phyloP scores from a whole-genome alignment of 2,888 invertebrate genomes.

The Agrotis clavis region DNA sequence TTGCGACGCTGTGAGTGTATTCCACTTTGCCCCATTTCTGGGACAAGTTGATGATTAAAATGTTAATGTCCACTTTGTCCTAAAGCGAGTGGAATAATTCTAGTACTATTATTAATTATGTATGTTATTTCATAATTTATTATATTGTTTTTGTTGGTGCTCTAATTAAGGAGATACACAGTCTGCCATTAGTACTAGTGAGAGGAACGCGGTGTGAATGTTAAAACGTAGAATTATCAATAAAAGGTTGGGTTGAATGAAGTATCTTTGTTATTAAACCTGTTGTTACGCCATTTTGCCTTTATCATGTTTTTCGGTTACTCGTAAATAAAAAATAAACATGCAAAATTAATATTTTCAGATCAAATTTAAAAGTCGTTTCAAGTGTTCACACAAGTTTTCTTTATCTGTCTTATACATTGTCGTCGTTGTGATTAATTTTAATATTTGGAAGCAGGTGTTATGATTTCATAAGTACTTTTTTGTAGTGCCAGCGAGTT shows the following conservation, averaged over 20 bases:
- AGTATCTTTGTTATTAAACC: slow-evolving; percentile 12
- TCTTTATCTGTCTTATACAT: neutral
- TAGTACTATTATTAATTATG: neutral
- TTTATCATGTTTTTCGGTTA: slow-evolving; percentile 1
- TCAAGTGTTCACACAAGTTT: neutral
- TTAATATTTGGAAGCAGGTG: slow-evolving; percentile 7
- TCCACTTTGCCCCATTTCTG: neutral
- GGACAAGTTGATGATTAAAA: neutral
- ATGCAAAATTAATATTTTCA: slow-evolving; percentile 12
- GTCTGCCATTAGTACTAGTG: slow-evolving; percentile 15
- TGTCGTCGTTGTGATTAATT: neutral
- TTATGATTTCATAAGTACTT: neutral
- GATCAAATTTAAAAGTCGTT: slow-evolving; percentile 1
- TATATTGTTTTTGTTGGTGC: slow-evolving; percentile 29
- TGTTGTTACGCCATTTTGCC: slow-evolving; percentile 11
- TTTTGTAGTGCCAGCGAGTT: neutral
- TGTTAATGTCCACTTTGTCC: neutral
- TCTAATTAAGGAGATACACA: slow-evolving; percentile 24
- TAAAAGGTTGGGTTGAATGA: slow-evolving; percentile 10
- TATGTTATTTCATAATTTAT: slow-evolving; percentile 19
- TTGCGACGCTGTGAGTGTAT: neutral
- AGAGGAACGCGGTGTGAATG: slow-evolving; percentile 5
- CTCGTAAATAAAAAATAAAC: neutral
- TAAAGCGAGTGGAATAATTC: neutral
- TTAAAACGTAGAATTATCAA: neutral